These are phyloP conservation scores for Lepidurus packardi DNA, from an alignment of 1,140 invertebrate genomes.

Conservation along the genomic window DNA sequence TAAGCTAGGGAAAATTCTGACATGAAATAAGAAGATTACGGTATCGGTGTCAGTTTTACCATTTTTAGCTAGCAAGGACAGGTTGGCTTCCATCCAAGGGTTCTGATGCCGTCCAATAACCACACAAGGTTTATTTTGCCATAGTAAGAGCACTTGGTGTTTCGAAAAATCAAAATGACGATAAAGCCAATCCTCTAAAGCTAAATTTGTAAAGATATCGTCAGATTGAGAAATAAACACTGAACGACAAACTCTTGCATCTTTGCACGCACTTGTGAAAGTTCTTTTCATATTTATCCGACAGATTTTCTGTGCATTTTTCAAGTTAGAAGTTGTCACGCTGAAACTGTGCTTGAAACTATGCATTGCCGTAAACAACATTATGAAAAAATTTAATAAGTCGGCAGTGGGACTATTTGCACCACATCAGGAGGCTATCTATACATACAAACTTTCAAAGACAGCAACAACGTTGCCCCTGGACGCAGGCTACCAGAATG, in stretches of 20 bases:
- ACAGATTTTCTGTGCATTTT: not conserved
- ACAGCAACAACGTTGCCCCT: too few relatives aligned
- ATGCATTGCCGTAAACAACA: too few relatives aligned
- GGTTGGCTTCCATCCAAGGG: conserved; percentile 85
- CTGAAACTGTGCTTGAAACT: too few relatives aligned
- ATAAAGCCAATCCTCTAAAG: conserved; percentile 92
- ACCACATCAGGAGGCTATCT: too few relatives aligned
- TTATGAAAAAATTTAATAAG: too few relatives aligned
- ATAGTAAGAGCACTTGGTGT: conserved; percentile 77
- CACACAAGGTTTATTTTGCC: conserved; percentile 86
- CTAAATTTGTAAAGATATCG: conserved; percentile 84
- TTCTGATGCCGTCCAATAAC: conserved; percentile 96
- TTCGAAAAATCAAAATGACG: conserved; percentile 71
- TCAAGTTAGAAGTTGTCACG: too few relatives aligned
- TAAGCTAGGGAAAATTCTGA: not conserved
- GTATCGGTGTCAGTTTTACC: conserved; percentile 36
- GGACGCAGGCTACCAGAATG: too few relatives aligned
- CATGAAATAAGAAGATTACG: not conserved
- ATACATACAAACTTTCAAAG: too few relatives aligned
- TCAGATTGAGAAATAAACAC: conserved; percentile 86
- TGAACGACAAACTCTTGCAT: not conserved
- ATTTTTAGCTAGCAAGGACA: conserved; percentile 54
- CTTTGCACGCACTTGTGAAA: not conserved
- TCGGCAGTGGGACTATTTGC: too few relatives aligned
- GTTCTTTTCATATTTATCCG: not conserved